A percentile compares a stretch with the other conserved stretches of the same genome.
Conservation (phyloP, 2,113 vertebrate genomes). For the Lutjanus erythropterus region DNA sequence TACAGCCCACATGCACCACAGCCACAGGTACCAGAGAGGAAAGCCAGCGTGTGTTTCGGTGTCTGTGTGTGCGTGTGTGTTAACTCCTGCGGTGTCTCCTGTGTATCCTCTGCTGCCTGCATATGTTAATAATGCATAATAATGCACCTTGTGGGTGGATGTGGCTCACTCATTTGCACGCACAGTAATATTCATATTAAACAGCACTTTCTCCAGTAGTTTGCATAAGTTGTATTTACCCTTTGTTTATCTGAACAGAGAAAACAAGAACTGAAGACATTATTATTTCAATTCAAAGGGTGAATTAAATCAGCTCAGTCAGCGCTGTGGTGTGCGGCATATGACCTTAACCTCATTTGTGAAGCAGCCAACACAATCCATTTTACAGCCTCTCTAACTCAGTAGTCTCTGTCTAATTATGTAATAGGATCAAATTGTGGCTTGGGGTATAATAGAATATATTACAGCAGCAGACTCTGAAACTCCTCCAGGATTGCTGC, state of each 20-base stretch:
- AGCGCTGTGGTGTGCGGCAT: conserved; percentile 41
- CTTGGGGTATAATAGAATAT: conserved; percentile 69
- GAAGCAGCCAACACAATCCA: conserved; percentile 57
- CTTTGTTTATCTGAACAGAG: conserved; percentile 44
- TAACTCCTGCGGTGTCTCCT: conserved; percentile 32
- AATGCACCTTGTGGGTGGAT: conserved; percentile 61
- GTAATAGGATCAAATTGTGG: conserved; percentile 70
- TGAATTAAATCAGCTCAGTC: conserved; percentile 48
- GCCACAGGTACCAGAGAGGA: conserved; percentile 34
- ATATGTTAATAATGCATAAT: conserved; percentile 69
- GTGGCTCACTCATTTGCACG: conserved; percentile 59
- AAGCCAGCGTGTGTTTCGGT: not conserved
- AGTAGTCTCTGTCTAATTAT: conserved; percentile 72
- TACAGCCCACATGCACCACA: conserved; percentile 33
- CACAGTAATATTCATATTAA: conserved; percentile 56
- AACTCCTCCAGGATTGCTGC: conserved; percentile 46
- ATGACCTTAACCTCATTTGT: conserved; percentile 66
- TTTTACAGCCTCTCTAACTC: conserved; percentile 62
- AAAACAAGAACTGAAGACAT: conserved; percentile 30
- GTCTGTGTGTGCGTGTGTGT: not conserved
- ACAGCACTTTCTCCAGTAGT: conserved; percentile 45
- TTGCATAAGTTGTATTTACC: conserved; percentile 53
- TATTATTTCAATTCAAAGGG: conserved; percentile 47
- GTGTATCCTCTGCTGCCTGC: conserved; percentile 45
- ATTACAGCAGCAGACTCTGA: conserved; percentile 57